Percentiles rank a stretch among this genome's conserved stretches.
These are phyloP conservation scores for Phymorhynchus buccinoides DNA, from an alignment of 1,140 invertebrate species.

Conservation along the genomic window DNA sequence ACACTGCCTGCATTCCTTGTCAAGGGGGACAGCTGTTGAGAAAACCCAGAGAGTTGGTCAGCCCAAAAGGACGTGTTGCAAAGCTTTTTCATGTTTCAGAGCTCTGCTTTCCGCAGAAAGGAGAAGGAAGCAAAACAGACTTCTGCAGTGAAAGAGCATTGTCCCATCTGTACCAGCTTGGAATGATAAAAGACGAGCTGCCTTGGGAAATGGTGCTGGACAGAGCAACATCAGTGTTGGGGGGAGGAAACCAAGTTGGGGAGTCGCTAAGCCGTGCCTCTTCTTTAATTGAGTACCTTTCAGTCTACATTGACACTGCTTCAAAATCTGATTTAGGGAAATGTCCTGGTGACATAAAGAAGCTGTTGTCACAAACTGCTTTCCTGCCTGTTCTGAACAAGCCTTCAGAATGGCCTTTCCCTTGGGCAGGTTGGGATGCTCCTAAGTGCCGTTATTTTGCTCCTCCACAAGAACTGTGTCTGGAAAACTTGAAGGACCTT, in stretches of 20 bases:
- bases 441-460: not conserved
- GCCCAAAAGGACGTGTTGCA: constrained; percentile 24
- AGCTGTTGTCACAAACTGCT: constrained; percentile 31
- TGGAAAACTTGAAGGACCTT: constrained; percentile 16
- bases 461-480: constrained; percentile 5
- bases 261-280: constrained; percentile 36
- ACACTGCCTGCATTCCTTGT: constrained; percentile 29
- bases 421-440: constrained; percentile 37
- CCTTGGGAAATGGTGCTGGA: constrained; percentile 38
- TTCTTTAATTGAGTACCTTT: constrained; percentile 44
- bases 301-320: not conserved
- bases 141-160: constrained; percentile 26
- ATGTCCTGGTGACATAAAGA: constrained; percentile 1
- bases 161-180: constrained; percentile 36
- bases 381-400: constrained; percentile 48
- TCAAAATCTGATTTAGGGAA: not conserved
- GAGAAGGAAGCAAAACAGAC: not conserved
- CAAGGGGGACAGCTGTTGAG: not conserved
- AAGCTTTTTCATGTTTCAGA: constrained; percentile 29
- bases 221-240: constrained; percentile 38
- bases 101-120: constrained; percentile 31
- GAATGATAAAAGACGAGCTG: constrained; percentile 47
- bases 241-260: not conserved
- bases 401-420: constrained; percentile 46
- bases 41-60: constrained; percentile 29